These are phyloP conservation scores for Petrocephalus zakoni DNA, from an alignment of 2,113 vertebrate genomes.

Conservation along the genomic window DNA sequence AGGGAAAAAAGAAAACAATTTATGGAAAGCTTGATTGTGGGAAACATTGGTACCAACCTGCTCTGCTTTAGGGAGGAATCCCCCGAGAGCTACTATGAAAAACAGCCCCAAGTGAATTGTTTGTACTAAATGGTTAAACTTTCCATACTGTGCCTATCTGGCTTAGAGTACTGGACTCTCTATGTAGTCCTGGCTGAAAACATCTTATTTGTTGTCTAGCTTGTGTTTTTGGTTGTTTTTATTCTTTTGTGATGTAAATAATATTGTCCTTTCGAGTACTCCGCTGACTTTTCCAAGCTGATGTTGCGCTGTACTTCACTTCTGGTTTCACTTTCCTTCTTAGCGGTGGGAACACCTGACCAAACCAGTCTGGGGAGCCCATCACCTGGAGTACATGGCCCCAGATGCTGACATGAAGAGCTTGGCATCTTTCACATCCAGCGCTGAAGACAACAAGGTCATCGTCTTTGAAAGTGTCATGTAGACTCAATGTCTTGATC, in stretches of 20 bases:
- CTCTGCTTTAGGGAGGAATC: background rate
- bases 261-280: background rate
- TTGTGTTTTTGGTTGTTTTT: background rate
- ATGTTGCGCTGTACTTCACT: background rate
- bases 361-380: slow-evolving; percentile 64
- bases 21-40: slow-evolving; percentile 15
- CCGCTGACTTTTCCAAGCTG: background rate
- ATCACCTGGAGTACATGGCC: slow-evolving; percentile 73
- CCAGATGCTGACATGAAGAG: slow-evolving; percentile 58
- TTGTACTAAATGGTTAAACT: background rate
- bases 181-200: background rate
- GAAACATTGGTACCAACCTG: slow-evolving; percentile 6
- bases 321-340: background rate
- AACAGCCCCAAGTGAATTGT: background rate
- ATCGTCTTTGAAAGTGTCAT: slow-evolving; percentile 74
- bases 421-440: slow-evolving; percentile 52
- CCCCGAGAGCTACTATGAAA: slow-evolving; percentile 7
- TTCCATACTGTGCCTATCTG: background rate
- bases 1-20: background rate
- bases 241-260: background rate
- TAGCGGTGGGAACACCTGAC: slow-evolving; percentile 70
- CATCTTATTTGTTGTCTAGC: background rate
- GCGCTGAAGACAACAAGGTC: slow-evolving; percentile 65
- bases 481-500: slow-evolving; percentile 44
- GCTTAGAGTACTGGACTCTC: background rate